phyloP scores from a whole-genome alignment of 1,140 invertebrate genomes.

The Cyrtorhinus lividipennis region DNA sequence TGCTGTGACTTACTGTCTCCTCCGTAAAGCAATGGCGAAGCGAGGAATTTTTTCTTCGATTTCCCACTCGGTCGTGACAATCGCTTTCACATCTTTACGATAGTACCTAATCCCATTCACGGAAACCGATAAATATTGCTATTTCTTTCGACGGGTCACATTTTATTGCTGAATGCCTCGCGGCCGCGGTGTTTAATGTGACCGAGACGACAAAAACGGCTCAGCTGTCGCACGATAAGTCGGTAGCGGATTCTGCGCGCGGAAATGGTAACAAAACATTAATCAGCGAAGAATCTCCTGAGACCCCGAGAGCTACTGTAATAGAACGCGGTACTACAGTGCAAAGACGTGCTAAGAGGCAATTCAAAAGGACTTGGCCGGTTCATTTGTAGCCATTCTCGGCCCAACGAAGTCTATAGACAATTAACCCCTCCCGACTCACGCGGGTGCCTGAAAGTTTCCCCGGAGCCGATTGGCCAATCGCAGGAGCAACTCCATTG shows the following conservation, averaged over 20 bases:
- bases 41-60: no score
- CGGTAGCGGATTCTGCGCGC: no score
- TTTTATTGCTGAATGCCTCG: neutral
- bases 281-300: neutral
- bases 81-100: neutral
- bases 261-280: neutral
- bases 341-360: neutral
- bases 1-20: no score
- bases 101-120: no score
- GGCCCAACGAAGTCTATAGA: neutral
- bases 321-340: neutral
- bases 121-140: neutral
- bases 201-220: no score
- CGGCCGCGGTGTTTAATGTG: neutral
- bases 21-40: no score
- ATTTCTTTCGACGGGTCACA: neutral
- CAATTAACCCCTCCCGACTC: neutral
- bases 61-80: no score
- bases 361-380: neutral
- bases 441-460: neutral
- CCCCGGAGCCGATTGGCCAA: neutral
- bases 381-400: neutral
- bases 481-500: neutral
- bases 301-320: neutral
- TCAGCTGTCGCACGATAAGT: no score